A percentile compares a stretch with the other conserved stretches of the same genome.
Evolutionary conservation across 2,888 invertebrate species (phyloP).

Genomic region (Cantharis nigra): DNA sequence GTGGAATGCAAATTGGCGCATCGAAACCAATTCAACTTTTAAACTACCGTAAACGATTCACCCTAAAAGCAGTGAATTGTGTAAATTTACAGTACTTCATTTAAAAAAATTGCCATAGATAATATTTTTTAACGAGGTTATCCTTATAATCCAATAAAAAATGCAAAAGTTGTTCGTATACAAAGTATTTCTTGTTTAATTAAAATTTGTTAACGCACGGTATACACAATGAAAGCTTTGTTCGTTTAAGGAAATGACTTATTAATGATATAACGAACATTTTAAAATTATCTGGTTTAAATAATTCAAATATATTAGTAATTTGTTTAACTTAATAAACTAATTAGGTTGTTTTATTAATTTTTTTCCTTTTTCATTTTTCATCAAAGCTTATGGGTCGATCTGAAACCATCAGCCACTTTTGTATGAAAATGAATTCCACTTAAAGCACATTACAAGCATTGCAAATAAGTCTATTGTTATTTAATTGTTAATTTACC

Average conservation of each 20-base stretch:
- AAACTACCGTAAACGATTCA: no score
- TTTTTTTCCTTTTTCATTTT: neutral
- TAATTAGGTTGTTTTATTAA: neutral
- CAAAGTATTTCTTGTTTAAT: neutral
- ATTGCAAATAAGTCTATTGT: neutral
- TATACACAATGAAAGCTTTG: neutral
- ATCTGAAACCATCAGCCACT: neutral
- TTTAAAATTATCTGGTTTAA: neutral
- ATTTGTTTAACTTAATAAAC: neutral
- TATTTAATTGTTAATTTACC: neutral
- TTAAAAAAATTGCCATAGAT: neutral
- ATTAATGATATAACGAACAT: neutral
- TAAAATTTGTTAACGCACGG: neutral
- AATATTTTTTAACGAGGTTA: neutral
- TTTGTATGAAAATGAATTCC: neutral
- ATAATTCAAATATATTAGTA: neutral
- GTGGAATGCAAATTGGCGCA: neutral
- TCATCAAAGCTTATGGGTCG: neutral
- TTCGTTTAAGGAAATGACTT: neutral
- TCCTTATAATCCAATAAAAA: neutral
- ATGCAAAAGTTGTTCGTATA: neutral
- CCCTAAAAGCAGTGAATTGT: neutral
- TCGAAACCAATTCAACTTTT: neutral
- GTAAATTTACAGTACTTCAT: neutral
- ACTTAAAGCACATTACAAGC: neutral